These are phyloP conservation scores for Rhodophaea formosa DNA, from an alignment of 2,888 invertebrate species.

Conservation along the genomic window DNA sequence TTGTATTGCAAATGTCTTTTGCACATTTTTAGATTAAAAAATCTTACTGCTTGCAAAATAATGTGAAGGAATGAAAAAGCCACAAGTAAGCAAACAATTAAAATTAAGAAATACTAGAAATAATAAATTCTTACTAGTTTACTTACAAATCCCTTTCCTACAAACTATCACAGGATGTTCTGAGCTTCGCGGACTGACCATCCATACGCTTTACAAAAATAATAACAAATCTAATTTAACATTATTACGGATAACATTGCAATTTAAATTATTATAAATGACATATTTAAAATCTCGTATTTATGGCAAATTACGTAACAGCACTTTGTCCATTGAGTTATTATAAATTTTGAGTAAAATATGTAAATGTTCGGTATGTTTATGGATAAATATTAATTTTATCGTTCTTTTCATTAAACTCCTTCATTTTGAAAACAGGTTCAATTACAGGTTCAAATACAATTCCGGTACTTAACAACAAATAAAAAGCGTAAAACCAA, in stretches of 20 bases:
- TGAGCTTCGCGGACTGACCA: slow-evolving; percentile 43
- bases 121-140: not conserved
- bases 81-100: not conserved
- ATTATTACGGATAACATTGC: not conserved
- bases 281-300: not conserved
- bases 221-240: not conserved
- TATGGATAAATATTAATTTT: too few relatives aligned
- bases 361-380: not conserved
- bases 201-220: slow-evolving; percentile 1
- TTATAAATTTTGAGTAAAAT: not conserved
- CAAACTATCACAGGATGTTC: slow-evolving; percentile 64
- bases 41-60: not conserved
- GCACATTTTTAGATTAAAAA: not conserved
- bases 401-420: too few relatives aligned
- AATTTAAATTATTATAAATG: not conserved
- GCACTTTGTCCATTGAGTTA: not conserved
- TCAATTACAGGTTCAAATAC: too few relatives aligned
- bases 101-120: not conserved
- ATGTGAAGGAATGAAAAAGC: not conserved
- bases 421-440: too few relatives aligned
- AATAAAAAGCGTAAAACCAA: not conserved
- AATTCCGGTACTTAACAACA: not conserved
- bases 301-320: not conserved
- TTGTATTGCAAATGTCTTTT: not conserved
- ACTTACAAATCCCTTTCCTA: not conserved